Evolutionary conservation across 2,113 vertebrate species (phyloP).

Genomic region (Macheiramphus alcinus): DNA sequence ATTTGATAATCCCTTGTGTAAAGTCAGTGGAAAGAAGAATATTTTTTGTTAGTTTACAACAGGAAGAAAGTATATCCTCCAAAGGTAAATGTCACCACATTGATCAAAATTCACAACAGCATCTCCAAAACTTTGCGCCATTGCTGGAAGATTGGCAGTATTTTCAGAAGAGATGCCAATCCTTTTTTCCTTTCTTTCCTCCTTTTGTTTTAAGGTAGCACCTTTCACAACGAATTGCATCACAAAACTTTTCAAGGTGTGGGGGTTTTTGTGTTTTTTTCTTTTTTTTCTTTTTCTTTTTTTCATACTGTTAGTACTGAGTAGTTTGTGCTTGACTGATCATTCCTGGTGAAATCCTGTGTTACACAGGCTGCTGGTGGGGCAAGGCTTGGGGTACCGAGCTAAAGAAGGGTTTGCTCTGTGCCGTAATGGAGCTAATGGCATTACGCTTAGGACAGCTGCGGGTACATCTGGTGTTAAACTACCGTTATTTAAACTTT

Average conservation of each 20-base stretch:
- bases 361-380: constrained; percentile 4
- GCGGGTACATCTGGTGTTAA: constrained; percentile 70
- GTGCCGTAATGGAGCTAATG: constrained; percentile 83
- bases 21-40: background rate
- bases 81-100: background rate
- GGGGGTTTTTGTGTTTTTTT: rapidly evolving
- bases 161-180: background rate
- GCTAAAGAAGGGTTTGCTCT: constrained; percentile 17
- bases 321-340: background rate
- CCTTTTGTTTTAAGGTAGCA: background rate
- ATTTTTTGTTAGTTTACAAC: background rate
- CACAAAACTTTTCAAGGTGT: background rate
- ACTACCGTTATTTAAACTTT: constrained; percentile 84
- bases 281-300: background rate
- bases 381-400: constrained; percentile 8
- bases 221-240: background rate
- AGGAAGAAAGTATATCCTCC: background rate
- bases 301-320: rapidly evolving
- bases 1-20: background rate
- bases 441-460: constrained; percentile 70
- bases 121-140: background rate
- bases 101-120: background rate
- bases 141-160: background rate
- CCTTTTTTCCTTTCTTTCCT: background rate
- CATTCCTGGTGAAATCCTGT: background rate